Evolutionary conservation across 2,888 invertebrate genomes (phyloP).

Genomic region (Tolmerus cingulatus): DNA sequence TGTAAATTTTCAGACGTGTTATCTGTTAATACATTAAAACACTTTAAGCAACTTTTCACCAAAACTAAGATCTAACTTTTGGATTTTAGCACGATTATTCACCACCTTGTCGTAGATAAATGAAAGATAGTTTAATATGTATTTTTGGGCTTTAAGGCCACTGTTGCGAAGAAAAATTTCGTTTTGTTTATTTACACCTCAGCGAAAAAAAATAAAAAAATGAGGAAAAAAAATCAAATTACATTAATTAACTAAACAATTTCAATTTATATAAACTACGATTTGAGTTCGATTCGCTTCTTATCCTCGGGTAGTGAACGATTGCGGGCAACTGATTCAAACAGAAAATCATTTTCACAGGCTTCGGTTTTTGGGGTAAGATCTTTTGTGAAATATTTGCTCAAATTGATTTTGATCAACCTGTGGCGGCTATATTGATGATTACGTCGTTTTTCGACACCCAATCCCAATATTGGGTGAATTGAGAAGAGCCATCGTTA

Average conservation of each 20-base stretch:
- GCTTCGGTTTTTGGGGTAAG: neutral
- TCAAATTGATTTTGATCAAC: neutral
- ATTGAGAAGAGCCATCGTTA: neutral
- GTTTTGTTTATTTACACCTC: neutral
- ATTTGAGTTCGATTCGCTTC: neutral
- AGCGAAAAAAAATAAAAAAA: neutral
- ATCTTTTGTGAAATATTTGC: neutral
- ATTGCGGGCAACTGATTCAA: conserved; percentile 12
- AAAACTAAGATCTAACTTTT: neutral
- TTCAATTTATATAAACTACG: neutral
- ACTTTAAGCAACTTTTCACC: neutral
- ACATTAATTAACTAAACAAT: neutral
- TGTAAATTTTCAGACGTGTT: neutral
- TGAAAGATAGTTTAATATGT: neutral
- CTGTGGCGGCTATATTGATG: neutral
- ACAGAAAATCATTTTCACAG: neutral
- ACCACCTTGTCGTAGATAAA: neutral
- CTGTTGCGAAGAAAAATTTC: neutral
- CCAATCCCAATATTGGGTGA: neutral
- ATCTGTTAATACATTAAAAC: neutral
- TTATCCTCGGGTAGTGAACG: conserved; percentile 17
- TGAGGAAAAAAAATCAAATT: neutral
- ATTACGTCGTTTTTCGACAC: conserved; percentile 1
- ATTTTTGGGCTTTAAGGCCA: neutral
- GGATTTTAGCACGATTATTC: neutral